Evolutionary conservation across 1,140 invertebrate genomes (phyloP).

Genomic region (Heliconius melpomene): DNA sequence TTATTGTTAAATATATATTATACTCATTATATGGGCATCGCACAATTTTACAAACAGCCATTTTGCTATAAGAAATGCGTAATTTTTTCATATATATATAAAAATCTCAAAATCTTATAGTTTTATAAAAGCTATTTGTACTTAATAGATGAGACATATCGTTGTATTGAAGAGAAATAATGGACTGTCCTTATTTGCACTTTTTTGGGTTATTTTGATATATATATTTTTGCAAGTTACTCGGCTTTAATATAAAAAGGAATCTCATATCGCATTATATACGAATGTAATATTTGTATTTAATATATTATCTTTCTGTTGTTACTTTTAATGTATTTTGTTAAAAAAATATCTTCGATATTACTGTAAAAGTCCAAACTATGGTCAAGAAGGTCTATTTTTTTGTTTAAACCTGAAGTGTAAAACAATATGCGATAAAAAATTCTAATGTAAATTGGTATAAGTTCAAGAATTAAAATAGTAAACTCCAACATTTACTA

Average conservation of each 20-base stretch:
- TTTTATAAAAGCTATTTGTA: constrained; percentile 4
- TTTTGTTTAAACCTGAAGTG: too few species aligned
- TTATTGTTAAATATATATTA: neutral
- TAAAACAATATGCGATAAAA: too few species aligned
- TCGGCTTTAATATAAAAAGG: constrained; percentile 23
- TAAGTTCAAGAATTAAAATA: neutral
- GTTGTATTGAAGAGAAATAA: neutral
- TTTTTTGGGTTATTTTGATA: neutral
- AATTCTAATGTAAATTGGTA: too few species aligned
- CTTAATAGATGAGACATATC: constrained; percentile 22
- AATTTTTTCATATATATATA: neutral
- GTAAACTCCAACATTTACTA: neutral
- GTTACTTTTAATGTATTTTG: neutral
- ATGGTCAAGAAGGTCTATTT: too few species aligned
- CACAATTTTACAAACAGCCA: neutral
- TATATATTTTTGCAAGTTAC: neutral
- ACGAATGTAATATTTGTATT: constrained; percentile 1
- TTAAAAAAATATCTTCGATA: too few species aligned
- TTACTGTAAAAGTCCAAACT: too few species aligned
- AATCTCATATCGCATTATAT: constrained; percentile 34
- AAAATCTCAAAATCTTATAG: neutral
- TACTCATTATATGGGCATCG: neutral
- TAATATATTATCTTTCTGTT: neutral
- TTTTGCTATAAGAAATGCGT: neutral
- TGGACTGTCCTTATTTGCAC: too few species aligned